Evolutionary conservation across 2,113 vertebrate species (phyloP).

Genomic region (Cheirogaleus medius): DNA sequence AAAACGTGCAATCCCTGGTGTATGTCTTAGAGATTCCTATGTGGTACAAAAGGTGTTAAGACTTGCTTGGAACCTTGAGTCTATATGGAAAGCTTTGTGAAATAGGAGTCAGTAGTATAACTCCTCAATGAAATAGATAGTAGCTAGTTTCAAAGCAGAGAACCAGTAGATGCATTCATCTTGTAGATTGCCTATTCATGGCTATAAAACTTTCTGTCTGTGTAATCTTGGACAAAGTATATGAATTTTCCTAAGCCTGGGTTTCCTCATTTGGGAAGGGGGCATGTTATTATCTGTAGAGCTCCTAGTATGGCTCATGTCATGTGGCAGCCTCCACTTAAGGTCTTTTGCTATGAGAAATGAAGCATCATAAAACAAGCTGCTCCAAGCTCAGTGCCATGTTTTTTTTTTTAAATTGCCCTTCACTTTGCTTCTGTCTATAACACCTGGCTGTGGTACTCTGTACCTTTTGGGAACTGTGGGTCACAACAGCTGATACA

Average conservation of each 20-base stretch:
- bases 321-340: rapidly evolving
- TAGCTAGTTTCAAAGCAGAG: neutral
- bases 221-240: neutral
- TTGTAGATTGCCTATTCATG: neutral
- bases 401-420: neutral
- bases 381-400: neutral
- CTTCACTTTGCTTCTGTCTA: neutral
- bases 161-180: rapidly evolving
- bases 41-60: no score
- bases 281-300: neutral
- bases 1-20: no score
- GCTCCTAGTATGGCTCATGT: rapidly evolving
- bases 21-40: no score
- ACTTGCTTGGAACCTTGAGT: neutral
- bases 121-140: neutral
- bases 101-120: rapidly evolving
- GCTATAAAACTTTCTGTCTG: neutral
- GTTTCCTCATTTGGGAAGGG: neutral
- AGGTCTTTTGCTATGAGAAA: neutral
- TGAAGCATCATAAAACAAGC: neutral
- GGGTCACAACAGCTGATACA: neutral
- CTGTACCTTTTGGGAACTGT: neutral
- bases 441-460: neutral
- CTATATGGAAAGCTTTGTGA: neutral
- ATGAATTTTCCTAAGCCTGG: neutral